Percentiles rank a stretch among this genome's conserved stretches.
Conservation (phyloP, 2,797 vertebrate genomes). For the Sebastes itinus region DNA sequence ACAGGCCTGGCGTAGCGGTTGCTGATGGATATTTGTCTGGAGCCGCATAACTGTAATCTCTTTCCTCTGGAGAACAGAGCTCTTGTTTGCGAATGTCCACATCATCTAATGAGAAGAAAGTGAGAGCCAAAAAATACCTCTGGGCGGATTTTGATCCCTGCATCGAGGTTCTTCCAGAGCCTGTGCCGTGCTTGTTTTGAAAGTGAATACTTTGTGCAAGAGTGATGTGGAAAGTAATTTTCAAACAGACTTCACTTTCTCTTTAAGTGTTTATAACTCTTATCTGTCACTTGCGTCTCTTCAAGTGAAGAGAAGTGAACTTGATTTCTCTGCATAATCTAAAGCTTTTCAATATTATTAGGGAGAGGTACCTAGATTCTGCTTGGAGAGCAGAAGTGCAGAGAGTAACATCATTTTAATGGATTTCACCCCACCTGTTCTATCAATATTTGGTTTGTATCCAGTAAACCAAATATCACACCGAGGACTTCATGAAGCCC, state of each 20-base stretch:
- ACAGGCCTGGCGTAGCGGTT: fast-evolving
- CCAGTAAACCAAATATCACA: not conserved
- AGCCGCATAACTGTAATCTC: conserved; percentile 4
- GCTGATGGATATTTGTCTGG: conserved; percentile 12
- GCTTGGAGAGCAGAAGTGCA: not conserved
- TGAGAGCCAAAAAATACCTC: not conserved
- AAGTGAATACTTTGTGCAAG: conserved; percentile 9
- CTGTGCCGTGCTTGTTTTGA: conserved; percentile 1
- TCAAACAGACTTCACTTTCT: not conserved
- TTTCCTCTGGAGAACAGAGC: not conserved
- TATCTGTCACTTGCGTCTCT: not conserved
- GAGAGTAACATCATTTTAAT: not conserved
- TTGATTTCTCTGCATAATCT: not conserved
- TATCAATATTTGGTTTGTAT: conserved; percentile 1
- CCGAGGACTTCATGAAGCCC: not conserved
- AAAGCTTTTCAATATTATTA: not conserved
- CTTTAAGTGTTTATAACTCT: not conserved
- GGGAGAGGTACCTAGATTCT: not conserved
- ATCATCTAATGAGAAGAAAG: conserved; percentile 3
- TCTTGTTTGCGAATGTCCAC: conserved; percentile 20
- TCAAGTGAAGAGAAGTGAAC: not conserved
- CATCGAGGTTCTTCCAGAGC: not conserved
- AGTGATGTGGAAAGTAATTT: conserved; percentile 27
- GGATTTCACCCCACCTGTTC: not conserved
- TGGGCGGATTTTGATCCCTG: not conserved